These are phyloP conservation scores for Gonatopus flavifemur DNA, from an alignment of 1,140 invertebrate species.

Conservation along the genomic window DNA sequence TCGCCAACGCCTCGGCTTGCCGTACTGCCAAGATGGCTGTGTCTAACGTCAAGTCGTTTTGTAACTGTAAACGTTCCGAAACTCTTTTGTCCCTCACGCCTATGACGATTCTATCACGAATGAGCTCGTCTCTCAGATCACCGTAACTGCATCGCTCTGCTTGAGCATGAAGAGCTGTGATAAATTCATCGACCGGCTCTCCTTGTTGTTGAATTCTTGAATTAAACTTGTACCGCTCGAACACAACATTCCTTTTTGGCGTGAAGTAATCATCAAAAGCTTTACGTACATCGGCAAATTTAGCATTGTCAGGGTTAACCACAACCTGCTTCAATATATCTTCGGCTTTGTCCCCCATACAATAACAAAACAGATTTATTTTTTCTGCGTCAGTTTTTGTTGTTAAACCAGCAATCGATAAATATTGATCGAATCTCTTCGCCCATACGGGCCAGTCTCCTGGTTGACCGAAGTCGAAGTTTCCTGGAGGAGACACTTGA, in stretches of 20 bases:
- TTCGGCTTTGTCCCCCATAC: too few relatives aligned
- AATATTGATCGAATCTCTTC: too few relatives aligned
- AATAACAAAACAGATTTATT: too few relatives aligned
- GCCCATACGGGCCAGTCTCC: too few relatives aligned
- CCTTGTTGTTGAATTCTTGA: constrained; percentile 29
- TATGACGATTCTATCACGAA: constrained; percentile 44
- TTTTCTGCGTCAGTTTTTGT: too few relatives aligned
- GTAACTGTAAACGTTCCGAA: constrained; percentile 31
- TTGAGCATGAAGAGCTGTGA: constrained; percentile 38
- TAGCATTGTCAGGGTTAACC: too few relatives aligned
- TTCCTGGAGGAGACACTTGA: too few relatives aligned
- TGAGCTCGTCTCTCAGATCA: constrained; percentile 37
- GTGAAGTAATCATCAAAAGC: too few relatives aligned
- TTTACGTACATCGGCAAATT: too few relatives aligned
- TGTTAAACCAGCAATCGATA: too few relatives aligned
- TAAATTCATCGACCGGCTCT: constrained; percentile 42
- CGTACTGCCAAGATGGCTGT: constrained; percentile 24
- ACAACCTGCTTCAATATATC: too few relatives aligned
- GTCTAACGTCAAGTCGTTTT: constrained; percentile 24
- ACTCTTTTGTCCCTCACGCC: constrained; percentile 37
- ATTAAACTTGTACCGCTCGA: constrained; percentile 42
- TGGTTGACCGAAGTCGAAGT: too few relatives aligned
- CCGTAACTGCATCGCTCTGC: constrained; percentile 45
- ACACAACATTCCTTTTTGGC: constrained; percentile 41
- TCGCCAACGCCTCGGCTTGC: constrained; percentile 26